Conservation (phyloP, 2,888 invertebrate species). For the Lepetodrilus schrolli region DNA sequence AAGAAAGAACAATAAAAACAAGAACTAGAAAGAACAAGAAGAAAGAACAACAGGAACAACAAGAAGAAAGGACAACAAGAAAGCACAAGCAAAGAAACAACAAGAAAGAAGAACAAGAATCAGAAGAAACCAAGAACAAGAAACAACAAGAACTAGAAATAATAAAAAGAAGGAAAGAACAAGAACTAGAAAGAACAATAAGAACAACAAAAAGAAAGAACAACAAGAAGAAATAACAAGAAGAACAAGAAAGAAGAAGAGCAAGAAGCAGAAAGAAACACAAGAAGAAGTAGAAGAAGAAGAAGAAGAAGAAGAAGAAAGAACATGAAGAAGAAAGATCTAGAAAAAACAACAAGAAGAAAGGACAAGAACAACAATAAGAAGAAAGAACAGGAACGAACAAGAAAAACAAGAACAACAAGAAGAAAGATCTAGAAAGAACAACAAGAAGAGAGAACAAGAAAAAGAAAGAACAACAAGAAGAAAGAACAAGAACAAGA, state of each 20-base stretch:
- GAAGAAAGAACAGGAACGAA: neutral
- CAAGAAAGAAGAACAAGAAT: neutral
- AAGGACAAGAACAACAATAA: slow-evolving; percentile 27
- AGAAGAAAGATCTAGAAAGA: neutral
- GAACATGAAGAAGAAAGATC: slow-evolving; percentile 30
- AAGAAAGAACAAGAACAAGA: neutral
- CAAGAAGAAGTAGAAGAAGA: neutral
- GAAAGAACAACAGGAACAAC: neutral
- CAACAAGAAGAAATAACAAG: neutral
- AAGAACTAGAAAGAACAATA: neutral
- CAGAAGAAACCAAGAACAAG: neutral
- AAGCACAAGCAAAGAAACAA: neutral
- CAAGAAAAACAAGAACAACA: neutral
- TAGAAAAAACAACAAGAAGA: slow-evolving; percentile 34
- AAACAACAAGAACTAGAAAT: neutral
- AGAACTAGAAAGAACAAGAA: neutral
- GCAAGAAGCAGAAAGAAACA: neutral
- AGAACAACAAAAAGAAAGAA: neutral
- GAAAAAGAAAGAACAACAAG: neutral
- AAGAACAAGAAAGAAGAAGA: neutral
- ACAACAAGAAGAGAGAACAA: neutral
- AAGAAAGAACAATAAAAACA: neutral
- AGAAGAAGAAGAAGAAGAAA: neutral
- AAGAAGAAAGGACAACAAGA: neutral
- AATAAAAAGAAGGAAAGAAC: neutral